Conservation (phyloP, 2,888 invertebrate genomes). For the Sarcophaga subvicina region DNA sequence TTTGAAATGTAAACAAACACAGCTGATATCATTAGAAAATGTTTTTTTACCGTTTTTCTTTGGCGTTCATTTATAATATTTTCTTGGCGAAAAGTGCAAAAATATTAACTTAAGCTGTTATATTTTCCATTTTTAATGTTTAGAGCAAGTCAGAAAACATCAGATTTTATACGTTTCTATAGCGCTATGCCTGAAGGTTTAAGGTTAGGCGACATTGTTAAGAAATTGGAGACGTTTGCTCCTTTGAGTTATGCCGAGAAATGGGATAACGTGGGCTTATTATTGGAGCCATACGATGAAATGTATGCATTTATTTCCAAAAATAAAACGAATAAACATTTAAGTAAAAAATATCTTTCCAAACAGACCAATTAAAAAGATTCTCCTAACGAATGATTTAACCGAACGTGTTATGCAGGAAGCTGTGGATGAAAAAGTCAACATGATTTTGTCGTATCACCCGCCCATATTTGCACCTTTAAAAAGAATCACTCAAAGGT, state of each 20-base stretch:
- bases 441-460: conserved; percentile 96
- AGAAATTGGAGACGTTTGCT: conserved; percentile 87
- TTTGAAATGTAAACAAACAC: conserved; percentile 2
- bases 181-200: conserved; percentile 40
- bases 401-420: conserved; percentile 94
- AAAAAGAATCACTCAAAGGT: conserved; percentile 91
- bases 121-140: conserved; percentile 32
- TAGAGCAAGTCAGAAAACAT: not conserved
- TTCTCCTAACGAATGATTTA: conserved; percentile 95
- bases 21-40: not conserved
- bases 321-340: not conserved
- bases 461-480: conserved; percentile 96
- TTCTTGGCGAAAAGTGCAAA: not conserved
- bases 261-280: conserved; percentile 98
- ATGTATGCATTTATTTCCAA: conserved; percentile 78
- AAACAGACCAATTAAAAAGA: conserved; percentile 83
- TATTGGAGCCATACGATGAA: conserved; percentile 89
- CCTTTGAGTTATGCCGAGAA: conserved; percentile 88
- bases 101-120: not conserved
- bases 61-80: not conserved
- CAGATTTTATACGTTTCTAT: conserved; percentile 50
- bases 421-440: conserved; percentile 86
- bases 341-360: not conserved
- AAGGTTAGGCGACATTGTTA: conserved; percentile 81
- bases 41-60: not conserved